Conservation (phyloP, 1,140 invertebrate genomes). For the Delia radicum region DNA sequence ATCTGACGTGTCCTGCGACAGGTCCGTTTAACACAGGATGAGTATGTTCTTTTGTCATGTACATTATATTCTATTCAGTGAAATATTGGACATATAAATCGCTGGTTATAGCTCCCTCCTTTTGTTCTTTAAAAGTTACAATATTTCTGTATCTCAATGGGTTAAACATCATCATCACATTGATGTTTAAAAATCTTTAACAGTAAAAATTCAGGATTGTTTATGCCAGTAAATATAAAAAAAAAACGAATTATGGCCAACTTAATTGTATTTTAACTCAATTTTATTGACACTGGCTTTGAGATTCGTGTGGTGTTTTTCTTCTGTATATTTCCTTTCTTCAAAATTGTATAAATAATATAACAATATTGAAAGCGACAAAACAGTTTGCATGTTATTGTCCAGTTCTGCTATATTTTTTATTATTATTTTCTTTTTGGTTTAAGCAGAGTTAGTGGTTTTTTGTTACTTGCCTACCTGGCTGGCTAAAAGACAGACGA, state of each 20-base stretch:
- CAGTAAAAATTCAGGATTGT: background rate
- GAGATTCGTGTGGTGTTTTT: slow-evolving; percentile 1
- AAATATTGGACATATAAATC: too few species aligned
- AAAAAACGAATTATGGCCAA: slow-evolving; percentile 17
- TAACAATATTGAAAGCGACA: background rate
- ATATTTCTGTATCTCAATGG: background rate
- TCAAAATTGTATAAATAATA: background rate
- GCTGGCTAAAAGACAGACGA: background rate
- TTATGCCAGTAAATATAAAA: background rate
- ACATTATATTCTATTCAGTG: too few species aligned
- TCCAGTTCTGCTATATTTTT: background rate
- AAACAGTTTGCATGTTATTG: slow-evolving; percentile 22
- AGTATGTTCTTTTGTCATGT: too few species aligned
- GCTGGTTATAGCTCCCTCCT: too few species aligned
- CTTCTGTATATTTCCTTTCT: background rate
- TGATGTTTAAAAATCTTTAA: background rate
- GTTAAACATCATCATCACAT: background rate
- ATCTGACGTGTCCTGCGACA: too few species aligned
- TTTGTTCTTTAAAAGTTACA: too few species aligned
- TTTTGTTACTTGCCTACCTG: too few species aligned
- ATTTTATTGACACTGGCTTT: slow-evolving; percentile 22
- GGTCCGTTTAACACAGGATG: too few species aligned
- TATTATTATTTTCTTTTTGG: background rate
- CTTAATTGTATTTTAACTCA: slow-evolving; percentile 23
- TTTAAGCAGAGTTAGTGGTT: background rate